Percentiles rank a stretch among this genome's conserved stretches.
These are phyloP conservation scores for Albula goreensis DNA, from an alignment of 2,113 vertebrate species.

Conservation along the genomic window DNA sequence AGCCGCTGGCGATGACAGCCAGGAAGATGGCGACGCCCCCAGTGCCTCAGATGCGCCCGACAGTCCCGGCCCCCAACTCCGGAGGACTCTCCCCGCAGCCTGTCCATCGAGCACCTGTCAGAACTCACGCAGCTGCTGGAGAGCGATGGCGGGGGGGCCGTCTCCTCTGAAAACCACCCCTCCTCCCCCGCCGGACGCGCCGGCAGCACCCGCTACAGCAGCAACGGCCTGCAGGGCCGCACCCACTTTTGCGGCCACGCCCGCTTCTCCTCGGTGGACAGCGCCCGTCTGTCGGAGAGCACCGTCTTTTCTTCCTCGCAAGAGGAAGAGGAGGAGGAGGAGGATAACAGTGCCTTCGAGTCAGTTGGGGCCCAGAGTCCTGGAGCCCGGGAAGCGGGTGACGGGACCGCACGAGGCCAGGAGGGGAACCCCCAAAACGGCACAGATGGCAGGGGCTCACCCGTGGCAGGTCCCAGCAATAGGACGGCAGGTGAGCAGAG, in stretches of 20 bases:
- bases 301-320: slow-evolving; percentile 85
- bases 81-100: slow-evolving; percentile 53
- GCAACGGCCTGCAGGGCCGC: slow-evolving; percentile 71
- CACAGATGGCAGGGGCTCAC: slow-evolving; percentile 68
- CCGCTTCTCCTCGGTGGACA: slow-evolving; percentile 81
- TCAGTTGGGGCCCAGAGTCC: slow-evolving; percentile 79
- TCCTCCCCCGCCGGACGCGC: slow-evolving; percentile 52
- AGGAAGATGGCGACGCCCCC: slow-evolving; percentile 46
- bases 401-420: slow-evolving; percentile 72
- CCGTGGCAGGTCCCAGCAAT: slow-evolving; percentile 64
- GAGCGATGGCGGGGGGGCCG: slow-evolving; percentile 72
- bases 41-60: slow-evolving; percentile 11
- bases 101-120: slow-evolving; percentile 62
- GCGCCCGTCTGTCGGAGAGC: slow-evolving; percentile 80
- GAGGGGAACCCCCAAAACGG: slow-evolving; percentile 65
- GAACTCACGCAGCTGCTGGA: slow-evolving; percentile 63
- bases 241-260: slow-evolving; percentile 74
- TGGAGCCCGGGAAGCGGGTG: slow-evolving; percentile 68
- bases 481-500: slow-evolving; percentile 61
- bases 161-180: slow-evolving; percentile 1
- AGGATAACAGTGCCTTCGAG: slow-evolving; percentile 85
- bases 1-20: slow-evolving; percentile 32
- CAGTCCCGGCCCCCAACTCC: slow-evolving; percentile 37
- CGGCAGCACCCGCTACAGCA: slow-evolving; percentile 74
- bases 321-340: slow-evolving; percentile 65